Conservation (phyloP, 2,797 vertebrate genomes). For the Pterois miles region DNA sequence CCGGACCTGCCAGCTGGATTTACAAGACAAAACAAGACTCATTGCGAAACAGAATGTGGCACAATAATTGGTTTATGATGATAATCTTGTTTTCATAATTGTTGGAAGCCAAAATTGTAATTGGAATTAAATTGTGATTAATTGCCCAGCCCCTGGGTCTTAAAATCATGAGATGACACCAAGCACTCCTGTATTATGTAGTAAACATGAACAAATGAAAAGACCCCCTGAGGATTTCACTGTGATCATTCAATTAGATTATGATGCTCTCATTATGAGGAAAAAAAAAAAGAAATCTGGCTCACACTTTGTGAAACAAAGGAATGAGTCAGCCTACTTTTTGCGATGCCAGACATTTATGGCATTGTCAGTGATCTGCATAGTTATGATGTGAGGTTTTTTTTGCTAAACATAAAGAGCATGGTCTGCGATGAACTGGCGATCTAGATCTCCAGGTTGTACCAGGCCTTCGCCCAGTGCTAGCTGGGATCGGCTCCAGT, state of each 20-base stretch:
- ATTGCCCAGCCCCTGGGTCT: too few species aligned
- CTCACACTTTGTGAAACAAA: not conserved
- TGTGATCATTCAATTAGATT: slow-evolving; percentile 24
- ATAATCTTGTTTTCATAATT: too few species aligned
- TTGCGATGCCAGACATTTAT: not conserved
- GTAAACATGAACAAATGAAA: not conserved
- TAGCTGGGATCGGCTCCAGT: too few species aligned
- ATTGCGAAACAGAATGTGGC: too few species aligned
- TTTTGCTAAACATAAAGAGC: not conserved
- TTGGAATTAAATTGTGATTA: too few species aligned
- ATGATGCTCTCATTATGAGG: not conserved
- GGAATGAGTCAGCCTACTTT: not conserved
- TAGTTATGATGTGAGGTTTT: not conserved
- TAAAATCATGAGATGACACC: not conserved
- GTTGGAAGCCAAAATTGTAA: too few species aligned
- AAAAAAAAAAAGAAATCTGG: not conserved
- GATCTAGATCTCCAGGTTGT: too few species aligned
- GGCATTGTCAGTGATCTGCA: not conserved
- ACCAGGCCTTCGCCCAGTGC: too few species aligned
- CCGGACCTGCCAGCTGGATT: too few species aligned
- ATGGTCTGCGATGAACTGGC: too few species aligned
- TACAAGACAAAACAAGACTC: too few species aligned
- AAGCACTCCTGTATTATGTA: not conserved
- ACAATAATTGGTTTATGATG: too few species aligned
- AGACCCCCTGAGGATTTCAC: not conserved